Conservation (phyloP, 2,797 vertebrate genomes). For the Tauraco hartlaubi region DNA sequence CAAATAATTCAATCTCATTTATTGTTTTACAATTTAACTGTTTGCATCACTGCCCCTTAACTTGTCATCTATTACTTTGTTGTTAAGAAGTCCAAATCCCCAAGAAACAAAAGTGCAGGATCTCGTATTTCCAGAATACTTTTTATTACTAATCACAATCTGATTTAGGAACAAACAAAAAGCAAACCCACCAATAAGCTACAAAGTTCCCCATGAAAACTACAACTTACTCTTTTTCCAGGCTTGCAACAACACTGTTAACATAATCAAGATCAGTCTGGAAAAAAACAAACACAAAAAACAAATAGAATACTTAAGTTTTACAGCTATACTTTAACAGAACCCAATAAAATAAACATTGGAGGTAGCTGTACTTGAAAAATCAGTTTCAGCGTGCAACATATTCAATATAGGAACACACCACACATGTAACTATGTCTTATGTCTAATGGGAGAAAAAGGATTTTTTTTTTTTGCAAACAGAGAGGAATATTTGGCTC, state of each 20-base stretch:
- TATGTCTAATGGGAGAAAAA: background rate
- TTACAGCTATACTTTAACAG: background rate
- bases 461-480: background rate
- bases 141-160: background rate
- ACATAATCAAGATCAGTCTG: slow-evolving; percentile 95
- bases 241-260: slow-evolving; percentile 88
- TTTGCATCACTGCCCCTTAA: background rate
- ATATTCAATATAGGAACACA: background rate
- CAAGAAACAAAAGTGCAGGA: background rate
- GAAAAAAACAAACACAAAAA: background rate
- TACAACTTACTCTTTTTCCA: slow-evolving; percentile 94
- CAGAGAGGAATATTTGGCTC: background rate
- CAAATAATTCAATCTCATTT: slow-evolving; percentile 17
- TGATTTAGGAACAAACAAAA: background rate
- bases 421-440: background rate
- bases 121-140: background rate
- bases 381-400: background rate
- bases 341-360: background rate
- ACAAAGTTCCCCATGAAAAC: background rate
- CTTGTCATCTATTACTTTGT: background rate
- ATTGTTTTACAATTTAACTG: background rate
- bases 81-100: background rate
- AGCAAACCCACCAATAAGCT: background rate
- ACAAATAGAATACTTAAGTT: background rate
- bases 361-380: background rate